Evolutionary conservation across 2,888 invertebrate species (phyloP).

Genomic region (Papilio demoleus): DNA sequence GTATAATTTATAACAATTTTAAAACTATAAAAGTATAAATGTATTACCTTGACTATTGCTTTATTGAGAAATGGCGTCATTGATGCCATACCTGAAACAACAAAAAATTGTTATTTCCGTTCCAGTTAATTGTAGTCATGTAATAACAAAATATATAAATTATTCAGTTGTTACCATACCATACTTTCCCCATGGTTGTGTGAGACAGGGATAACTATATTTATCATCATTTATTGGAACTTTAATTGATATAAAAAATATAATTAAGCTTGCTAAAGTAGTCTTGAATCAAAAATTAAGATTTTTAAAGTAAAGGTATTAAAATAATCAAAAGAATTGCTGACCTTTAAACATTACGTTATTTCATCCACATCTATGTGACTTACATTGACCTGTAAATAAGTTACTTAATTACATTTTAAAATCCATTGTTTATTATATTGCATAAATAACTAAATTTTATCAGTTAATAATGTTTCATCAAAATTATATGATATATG

Average conservation of each 20-base stretch:
- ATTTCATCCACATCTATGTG: not conserved
- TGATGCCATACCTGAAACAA: conserved; percentile 10
- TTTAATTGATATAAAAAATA: too few species aligned
- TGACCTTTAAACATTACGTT: not conserved
- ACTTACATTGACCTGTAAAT: conserved; percentile 14
- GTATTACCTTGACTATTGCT: too few species aligned
- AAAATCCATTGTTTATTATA: not conserved
- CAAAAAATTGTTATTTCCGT: not conserved
- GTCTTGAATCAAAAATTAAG: not conserved
- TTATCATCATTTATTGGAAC: conserved; percentile 54
- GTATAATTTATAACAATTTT: too few species aligned
- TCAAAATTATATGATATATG: conserved; percentile 51
- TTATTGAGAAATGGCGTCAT: too few species aligned
- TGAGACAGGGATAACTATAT: conserved; percentile 69
- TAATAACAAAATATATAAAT: not conserved
- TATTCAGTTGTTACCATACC: conserved; percentile 63
- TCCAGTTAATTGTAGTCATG: not conserved
- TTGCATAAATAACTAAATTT: not conserved
- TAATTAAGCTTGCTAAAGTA: too few species aligned
- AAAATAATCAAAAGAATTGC: not conserved
- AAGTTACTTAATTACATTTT: not conserved
- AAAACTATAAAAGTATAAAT: too few species aligned
- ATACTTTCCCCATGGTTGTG: conserved; percentile 62
- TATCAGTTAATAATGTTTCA: conserved; percentile 44
- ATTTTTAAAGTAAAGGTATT: not conserved